Conservation (phyloP, 2,113 vertebrate genomes). For the Calidris pugnax region DNA sequence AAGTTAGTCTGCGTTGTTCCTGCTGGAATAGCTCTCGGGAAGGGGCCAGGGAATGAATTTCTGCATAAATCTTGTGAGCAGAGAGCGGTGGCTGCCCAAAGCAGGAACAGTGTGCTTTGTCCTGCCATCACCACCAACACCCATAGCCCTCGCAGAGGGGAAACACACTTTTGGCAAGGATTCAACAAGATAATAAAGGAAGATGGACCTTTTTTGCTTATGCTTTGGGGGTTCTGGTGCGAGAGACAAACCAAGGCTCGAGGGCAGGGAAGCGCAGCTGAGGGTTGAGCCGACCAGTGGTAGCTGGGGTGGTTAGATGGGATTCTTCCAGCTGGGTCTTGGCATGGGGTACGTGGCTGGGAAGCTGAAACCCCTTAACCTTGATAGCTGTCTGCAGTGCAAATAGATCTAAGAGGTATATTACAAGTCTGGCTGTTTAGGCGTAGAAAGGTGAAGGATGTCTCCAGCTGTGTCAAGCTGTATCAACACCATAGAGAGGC, state of each 20-base stretch:
- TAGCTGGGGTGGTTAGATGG: not conserved
- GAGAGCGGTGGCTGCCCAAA: not conserved
- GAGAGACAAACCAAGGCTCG: not conserved
- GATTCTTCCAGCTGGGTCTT: not conserved
- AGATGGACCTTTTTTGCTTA: not conserved
- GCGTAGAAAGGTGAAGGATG: not conserved
- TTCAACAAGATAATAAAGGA: not conserved
- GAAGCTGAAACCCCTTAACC: not conserved
- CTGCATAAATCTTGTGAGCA: rapidly evolving
- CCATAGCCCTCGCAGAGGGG: not conserved
- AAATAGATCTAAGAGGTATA: not conserved
- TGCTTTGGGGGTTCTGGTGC: not conserved
- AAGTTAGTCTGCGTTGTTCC: not conserved
- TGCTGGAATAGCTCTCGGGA: not conserved
- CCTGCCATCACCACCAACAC: not conserved
- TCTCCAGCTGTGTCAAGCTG: not conserved
- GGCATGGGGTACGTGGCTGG: not conserved
- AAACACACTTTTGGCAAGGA: not conserved
- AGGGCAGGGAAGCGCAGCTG: not conserved
- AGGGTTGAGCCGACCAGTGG: not conserved
- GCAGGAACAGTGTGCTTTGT: not conserved
- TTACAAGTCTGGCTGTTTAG: not conserved
- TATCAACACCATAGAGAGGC: not conserved
- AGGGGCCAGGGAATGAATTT: not conserved
- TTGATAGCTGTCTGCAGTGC: not conserved